These are phyloP conservation scores for Coenonympha arcania DNA, from an alignment of 2,888 invertebrate species.

Conservation along the genomic window DNA sequence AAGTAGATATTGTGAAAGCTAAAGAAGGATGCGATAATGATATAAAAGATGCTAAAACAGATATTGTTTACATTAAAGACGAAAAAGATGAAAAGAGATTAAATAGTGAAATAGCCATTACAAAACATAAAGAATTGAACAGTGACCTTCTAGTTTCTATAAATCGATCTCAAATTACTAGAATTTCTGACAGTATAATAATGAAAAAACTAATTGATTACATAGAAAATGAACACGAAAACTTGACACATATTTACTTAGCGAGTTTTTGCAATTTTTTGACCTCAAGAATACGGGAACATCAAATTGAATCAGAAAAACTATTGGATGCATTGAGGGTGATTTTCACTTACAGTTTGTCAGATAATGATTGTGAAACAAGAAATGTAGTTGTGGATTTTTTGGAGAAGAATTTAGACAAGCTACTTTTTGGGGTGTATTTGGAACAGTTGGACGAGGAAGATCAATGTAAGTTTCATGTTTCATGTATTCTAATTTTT, in stretches of 20 bases:
- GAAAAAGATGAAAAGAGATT: no score
- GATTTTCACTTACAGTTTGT: constrained; percentile 42
- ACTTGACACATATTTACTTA: constrained; percentile 50
- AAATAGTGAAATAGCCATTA: no score
- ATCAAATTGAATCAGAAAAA: constrained; percentile 10
- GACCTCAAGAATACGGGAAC: constrained; percentile 28
- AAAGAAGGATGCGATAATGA: constrained; percentile 27
- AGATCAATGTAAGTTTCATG: constrained; percentile 47
- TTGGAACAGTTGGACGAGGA: constrained; percentile 28
- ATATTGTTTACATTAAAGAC: no score
- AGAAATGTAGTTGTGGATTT: constrained; percentile 44
- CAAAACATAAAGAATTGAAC: no score
- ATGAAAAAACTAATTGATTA: constrained; percentile 38
- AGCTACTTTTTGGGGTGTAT: constrained; percentile 29
- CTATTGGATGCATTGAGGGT: constrained; percentile 40
- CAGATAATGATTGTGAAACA: constrained; percentile 43
- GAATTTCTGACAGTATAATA: constrained; percentile 36
- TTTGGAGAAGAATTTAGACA: constrained; percentile 39
- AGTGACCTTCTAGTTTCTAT: no score
- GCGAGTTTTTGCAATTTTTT: constrained; percentile 43
- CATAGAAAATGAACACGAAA: constrained; percentile 46
- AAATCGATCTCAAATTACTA: no score
- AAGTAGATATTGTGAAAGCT: constrained; percentile 36
- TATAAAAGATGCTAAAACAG: constrained; percentile 7
- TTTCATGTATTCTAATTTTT: no score